Percentiles rank a stretch among this genome's conserved stretches.
phyloP scores from a whole-genome alignment of 2,113 vertebrate species.

The Grammomys surdaster region DNA sequence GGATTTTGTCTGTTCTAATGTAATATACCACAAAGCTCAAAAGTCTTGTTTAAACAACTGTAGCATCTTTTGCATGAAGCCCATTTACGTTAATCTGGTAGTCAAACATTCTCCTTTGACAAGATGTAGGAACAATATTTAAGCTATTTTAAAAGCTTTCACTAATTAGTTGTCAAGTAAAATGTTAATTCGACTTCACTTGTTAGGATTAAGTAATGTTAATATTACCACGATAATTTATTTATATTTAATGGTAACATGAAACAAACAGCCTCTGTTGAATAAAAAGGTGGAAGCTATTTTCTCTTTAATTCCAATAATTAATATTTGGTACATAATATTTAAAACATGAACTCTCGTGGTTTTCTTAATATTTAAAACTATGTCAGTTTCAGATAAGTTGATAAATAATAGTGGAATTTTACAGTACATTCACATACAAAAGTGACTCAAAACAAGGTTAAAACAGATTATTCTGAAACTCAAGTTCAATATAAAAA shows the following conservation, averaged over 20 bases:
- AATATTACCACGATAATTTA: slow-evolving; percentile 56
- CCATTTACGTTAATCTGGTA: slow-evolving; percentile 69
- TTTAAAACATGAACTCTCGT: neutral
- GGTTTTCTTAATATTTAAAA: slow-evolving; percentile 69
- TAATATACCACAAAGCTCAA: slow-evolving; percentile 50
- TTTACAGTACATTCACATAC: slow-evolving; percentile 50
- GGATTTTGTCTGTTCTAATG: neutral
- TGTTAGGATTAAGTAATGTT: slow-evolving; percentile 71
- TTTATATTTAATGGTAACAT: neutral
- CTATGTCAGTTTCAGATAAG: neutral
- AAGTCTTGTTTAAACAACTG: slow-evolving; percentile 18
- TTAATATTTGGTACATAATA: slow-evolving; percentile 46
- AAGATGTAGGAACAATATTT: slow-evolving; percentile 65
- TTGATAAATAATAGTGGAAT: slow-evolving; percentile 57
- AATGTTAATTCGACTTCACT: slow-evolving; percentile 53
- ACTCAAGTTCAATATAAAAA: slow-evolving; percentile 39
- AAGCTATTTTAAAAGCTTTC: slow-evolving; percentile 60
- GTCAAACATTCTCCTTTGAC: slow-evolving; percentile 71
- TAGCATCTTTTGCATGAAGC: slow-evolving; percentile 58
- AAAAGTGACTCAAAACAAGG: slow-evolving; percentile 61
- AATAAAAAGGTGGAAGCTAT: neutral
- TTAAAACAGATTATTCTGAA: slow-evolving; percentile 33
- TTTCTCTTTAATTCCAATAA: slow-evolving; percentile 17
- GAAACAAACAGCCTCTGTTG: neutral
- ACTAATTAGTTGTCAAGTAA: slow-evolving; percentile 67